These are phyloP conservation scores for Craniophora ligustri DNA, from an alignment of 2,888 invertebrate species.

Conservation along the genomic window DNA sequence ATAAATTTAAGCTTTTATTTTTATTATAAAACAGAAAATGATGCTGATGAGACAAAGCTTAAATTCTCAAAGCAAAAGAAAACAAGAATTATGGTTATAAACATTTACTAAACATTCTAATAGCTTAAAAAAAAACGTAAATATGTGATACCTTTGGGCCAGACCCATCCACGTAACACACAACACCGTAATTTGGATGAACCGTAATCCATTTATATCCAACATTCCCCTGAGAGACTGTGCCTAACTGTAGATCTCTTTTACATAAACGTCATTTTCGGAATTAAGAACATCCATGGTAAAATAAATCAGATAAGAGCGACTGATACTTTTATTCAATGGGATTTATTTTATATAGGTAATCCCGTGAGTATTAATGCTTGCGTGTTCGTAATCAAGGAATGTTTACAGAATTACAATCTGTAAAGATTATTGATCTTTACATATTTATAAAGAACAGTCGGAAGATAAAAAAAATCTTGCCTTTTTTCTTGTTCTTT, in stretches of 20 bases:
- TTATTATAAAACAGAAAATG: too few relatives aligned
- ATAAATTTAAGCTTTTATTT: too few relatives aligned
- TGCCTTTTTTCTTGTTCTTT: slow-evolving; percentile 20
- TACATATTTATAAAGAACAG: too few relatives aligned
- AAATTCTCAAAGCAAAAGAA: too few relatives aligned
- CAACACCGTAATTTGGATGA: slow-evolving; percentile 53
- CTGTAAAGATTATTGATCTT: too few relatives aligned
- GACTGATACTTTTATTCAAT: slow-evolving; percentile 38
- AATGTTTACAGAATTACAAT: not conserved
- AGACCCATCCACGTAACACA: slow-evolving; percentile 49
- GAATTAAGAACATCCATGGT: slow-evolving; percentile 44
- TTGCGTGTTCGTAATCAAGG: slow-evolving; percentile 6
- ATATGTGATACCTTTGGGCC: slow-evolving; percentile 43
- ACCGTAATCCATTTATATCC: slow-evolving; percentile 57
- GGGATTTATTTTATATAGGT: slow-evolving; percentile 22
- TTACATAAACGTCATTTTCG: slow-evolving; percentile 49
- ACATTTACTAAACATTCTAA: slow-evolving; percentile 2
- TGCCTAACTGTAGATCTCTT: slow-evolving; percentile 37
- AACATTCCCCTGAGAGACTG: slow-evolving; percentile 40
- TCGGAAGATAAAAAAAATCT: too few relatives aligned
- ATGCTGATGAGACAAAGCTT: too few relatives aligned
- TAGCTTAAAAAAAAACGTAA: slow-evolving; percentile 32
- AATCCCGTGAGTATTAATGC: slow-evolving; percentile 9
- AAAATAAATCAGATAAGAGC: slow-evolving; percentile 43
- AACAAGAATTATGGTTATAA: too few relatives aligned